Percentiles rank a stretch among this genome's conserved stretches.
Conservation (phyloP, 2,797 vertebrate genomes). For the Manis pentadactyla region DNA sequence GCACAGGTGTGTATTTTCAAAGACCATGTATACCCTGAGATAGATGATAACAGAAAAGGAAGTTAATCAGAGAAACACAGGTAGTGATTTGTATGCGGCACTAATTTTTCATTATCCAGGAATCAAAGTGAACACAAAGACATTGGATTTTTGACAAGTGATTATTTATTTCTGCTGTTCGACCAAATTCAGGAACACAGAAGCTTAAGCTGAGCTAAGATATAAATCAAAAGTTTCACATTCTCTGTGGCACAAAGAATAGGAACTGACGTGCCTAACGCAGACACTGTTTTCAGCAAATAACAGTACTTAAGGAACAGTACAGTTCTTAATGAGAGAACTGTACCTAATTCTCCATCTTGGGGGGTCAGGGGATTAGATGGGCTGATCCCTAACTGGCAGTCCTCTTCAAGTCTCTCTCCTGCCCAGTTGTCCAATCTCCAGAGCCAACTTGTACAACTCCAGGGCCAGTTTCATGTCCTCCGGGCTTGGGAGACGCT, state of each 20-base stretch:
- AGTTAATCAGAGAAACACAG: not conserved
- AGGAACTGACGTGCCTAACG: not conserved
- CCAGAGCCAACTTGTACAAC: slow-evolving; percentile 19
- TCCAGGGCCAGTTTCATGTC: slow-evolving; percentile 42
- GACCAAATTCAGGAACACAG: not conserved
- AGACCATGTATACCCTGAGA: not conserved
- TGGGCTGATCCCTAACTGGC: not conserved
- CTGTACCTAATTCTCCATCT: not conserved
- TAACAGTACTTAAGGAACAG: not conserved
- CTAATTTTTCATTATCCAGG: not conserved
- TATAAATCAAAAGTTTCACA: not conserved
- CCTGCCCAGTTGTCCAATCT: not conserved
- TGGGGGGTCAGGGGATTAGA: not conserved
- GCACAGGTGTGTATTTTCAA: not conserved
- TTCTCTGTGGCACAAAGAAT: not conserved
- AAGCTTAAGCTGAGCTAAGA: not conserved
- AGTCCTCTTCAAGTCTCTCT: not conserved
- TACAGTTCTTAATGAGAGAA: not conserved
- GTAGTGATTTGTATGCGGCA: not conserved
- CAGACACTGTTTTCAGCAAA: not conserved
- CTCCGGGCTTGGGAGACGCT: slow-evolving; percentile 13
- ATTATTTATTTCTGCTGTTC: not conserved
- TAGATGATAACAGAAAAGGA: not conserved
- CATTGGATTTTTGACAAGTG: not conserved
- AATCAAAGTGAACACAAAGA: not conserved